A percentile compares a stretch with the other conserved stretches of the same genome.
Conservation (phyloP, 2,888 invertebrate genomes). For the Chloroclystis v-ata region DNA sequence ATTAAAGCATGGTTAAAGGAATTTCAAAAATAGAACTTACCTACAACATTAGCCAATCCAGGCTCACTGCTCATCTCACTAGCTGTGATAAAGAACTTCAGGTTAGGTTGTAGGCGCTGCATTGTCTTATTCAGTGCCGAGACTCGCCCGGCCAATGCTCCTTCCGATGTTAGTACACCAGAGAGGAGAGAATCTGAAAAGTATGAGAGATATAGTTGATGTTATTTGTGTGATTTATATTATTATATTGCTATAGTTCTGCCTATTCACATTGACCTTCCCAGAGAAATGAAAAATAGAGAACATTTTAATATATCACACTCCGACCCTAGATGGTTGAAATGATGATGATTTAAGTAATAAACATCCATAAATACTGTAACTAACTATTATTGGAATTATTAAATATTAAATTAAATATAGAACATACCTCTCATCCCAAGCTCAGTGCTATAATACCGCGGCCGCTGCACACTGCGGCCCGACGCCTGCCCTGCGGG, state of each 20-base stretch:
- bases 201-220: neutral
- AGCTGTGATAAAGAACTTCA: slow-evolving; percentile 87
- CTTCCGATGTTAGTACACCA: slow-evolving; percentile 88
- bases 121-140: slow-evolving; percentile 94
- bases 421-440: slow-evolving; percentile 82
- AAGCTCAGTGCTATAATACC: slow-evolving; percentile 96
- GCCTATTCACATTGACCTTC: too few species aligned
- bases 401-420: too few species aligned
- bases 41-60: slow-evolving; percentile 84
- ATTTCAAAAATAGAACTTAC: slow-evolving; percentile 8
- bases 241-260: too few species aligned
- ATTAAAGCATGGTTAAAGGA: too few species aligned
- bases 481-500: slow-evolving; percentile 39
- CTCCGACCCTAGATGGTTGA: too few species aligned
- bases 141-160: slow-evolving; percentile 84
- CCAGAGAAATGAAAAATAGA: too few species aligned
- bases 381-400: too few species aligned
- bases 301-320: too few species aligned
- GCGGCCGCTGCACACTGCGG: slow-evolving; percentile 85
- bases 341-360: too few species aligned
- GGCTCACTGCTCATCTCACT: slow-evolving; percentile 55
- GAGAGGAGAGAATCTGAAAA: slow-evolving; percentile 80
- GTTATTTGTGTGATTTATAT: too few species aligned
- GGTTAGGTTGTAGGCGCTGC: slow-evolving; percentile 89
- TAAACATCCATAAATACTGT: too few species aligned